Base-by-base conservation (phyloP, 2,888 invertebrate genomes). In the Geophilus truncorum region DNA sequence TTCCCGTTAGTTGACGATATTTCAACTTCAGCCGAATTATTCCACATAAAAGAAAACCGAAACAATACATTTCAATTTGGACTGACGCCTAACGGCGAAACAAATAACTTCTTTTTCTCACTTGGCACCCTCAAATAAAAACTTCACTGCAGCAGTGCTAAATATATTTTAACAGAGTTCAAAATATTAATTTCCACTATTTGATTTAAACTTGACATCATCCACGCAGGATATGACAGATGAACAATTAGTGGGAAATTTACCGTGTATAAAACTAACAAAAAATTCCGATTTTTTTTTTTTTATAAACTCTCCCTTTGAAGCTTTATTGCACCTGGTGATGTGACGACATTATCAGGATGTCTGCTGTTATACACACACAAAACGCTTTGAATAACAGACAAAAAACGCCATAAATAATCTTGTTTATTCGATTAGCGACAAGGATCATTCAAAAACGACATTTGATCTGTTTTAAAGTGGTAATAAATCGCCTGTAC, bases 1-100 rank as follows among this genome's bases (percentile, higher is more conserved):
- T 62, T 62, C 62, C 62, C 62, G 62, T 62, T 62, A 23, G 62
- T 28, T 62, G 62, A 62, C 62, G 25, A 62, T 62, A 62, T 62
- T 62, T 62, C 62, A 62, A 62, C 62, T 62, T 62, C 62, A 62
- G 10, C 62, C 1, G 25, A 62, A 62, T 62, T 62, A 62, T 25
- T 62, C 62, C 23, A 62, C 62, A 62, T 62, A 62, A 62, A 62
- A 62, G 62, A 62, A 10, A 62, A 21, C 62, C 25, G 62, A 62
- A n/a, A 15, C n/a, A 18, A n/a, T n/a, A 15, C 18, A 15, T 7
- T 15, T 15, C 6, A 12, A 40, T 40, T 40, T 40, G 15, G 15
- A n/a, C 15, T 40, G 9, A 15, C 12, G 40, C 12, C 12, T 2
- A 12, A 7, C 12, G 2, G 2, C 9, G 15, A n/a, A n/a, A n/a